phyloP scores from a whole-genome alignment of 1,140 invertebrate genomes.

The Zaprionus kolodkinae region DNA sequence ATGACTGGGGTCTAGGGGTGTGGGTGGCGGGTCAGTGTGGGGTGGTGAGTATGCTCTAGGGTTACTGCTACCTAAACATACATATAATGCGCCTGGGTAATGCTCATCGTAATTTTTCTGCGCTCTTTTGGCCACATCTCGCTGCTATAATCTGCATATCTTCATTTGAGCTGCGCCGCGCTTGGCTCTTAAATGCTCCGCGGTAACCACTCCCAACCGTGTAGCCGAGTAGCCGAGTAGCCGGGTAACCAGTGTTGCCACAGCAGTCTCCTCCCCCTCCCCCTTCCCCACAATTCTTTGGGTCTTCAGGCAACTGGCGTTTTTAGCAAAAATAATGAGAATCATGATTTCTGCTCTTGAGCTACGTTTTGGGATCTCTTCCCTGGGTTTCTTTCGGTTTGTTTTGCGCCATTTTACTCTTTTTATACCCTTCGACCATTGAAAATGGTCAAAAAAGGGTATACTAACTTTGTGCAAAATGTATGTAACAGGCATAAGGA shows the following conservation, averaged over 20 bases:
- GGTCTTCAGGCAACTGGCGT: conserved; percentile 40
- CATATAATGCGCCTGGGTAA: conserved; percentile 80
- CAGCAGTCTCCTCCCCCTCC: conserved; percentile 1
- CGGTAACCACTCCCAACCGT: conserved; percentile 10
- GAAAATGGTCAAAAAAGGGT: too few relatives aligned
- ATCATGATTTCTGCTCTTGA: conserved; percentile 77
- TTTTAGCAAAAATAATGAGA: conserved; percentile 84
- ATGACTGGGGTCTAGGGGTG: conserved; percentile 10
- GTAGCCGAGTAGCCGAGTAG: too few relatives aligned
- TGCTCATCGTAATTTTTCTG: conserved; percentile 83
- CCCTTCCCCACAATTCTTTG: not conserved
- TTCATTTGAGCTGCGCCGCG: conserved; percentile 77
- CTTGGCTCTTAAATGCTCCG: conserved; percentile 75
- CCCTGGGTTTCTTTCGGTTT: conserved; percentile 65
- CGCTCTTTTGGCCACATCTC: conserved; percentile 70
- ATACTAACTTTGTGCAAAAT: too few relatives aligned
- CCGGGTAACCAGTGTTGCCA: not conserved
- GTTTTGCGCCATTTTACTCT: conserved; percentile 67
- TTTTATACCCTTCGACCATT: too few relatives aligned
- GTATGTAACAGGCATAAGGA: too few relatives aligned
- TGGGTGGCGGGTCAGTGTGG: not conserved
- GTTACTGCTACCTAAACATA: conserved; percentile 50
- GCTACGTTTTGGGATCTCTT: conserved; percentile 43
- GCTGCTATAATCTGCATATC: conserved; percentile 83
- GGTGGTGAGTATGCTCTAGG: too few relatives aligned